Evolutionary conservation across 2,797 vertebrate genomes (phyloP).

Genomic region (Chelon auratus): DNA sequence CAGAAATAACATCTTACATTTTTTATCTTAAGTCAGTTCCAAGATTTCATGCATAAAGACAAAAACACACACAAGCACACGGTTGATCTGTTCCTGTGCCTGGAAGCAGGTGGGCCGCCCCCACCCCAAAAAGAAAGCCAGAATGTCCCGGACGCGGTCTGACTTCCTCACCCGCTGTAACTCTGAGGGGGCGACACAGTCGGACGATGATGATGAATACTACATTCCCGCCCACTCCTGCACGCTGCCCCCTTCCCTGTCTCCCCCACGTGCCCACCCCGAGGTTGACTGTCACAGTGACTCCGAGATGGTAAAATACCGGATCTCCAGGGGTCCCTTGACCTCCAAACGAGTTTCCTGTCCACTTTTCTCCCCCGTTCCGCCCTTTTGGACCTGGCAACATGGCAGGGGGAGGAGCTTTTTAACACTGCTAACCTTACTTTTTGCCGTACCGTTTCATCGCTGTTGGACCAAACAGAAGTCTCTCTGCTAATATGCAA

Average conservation of each 20-base stretch:
- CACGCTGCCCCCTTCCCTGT: conserved; percentile 88
- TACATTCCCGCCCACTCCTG: conserved; percentile 87
- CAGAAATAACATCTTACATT: not conserved
- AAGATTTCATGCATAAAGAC: not conserved
- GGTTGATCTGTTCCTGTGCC: conserved; percentile 70
- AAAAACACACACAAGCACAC: conserved; percentile 13
- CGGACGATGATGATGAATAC: conserved; percentile 91
- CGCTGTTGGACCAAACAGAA: conserved; percentile 5
- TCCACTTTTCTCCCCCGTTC: conserved; percentile 24
- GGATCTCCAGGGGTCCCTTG: conserved; percentile 31
- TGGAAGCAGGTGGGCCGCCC: conserved; percentile 89
- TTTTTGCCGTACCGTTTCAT: conserved; percentile 13
- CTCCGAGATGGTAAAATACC: conserved; percentile 96
- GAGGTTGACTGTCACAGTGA: conserved; percentile 92
- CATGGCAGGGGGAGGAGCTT: conserved; percentile 35
- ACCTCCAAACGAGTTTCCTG: conserved; percentile 40
- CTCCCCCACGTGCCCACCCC: conserved; percentile 68
- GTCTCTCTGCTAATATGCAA: conserved; percentile 12
- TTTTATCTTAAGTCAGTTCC: not conserved
- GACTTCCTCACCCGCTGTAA: conserved; percentile 99
- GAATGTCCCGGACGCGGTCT: conserved; percentile 97
- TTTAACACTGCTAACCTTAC: conserved; percentile 70
- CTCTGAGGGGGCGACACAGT: conserved; percentile 93
- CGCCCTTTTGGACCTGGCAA: conserved; percentile 32
- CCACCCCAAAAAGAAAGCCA: conserved; percentile 95